Evolutionary conservation across 2,888 invertebrate species (phyloP), one percentile per base, ranked within the genome.

Genomic region (Cremastinae sp.): DNA sequence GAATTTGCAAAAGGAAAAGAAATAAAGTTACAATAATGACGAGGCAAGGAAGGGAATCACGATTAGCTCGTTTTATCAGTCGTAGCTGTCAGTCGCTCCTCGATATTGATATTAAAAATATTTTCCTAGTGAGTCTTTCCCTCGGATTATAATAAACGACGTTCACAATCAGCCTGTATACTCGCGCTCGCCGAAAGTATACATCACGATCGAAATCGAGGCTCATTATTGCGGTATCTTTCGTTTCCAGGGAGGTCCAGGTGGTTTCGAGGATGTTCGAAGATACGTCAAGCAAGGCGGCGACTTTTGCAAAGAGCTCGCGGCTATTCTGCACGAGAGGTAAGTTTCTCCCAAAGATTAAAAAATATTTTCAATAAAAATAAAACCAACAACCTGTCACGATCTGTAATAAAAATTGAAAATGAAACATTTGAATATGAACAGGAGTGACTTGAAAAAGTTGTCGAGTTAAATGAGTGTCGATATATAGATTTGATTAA

Each of bases 241-340:
- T 75, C 78, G 83, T 84, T 93, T 93, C 49, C 92, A 98, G 97
- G 97, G 92, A 70, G 88, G 95, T 77, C 96, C 96, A 90, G 96
- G 96, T 90, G 97, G 97, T 22, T 98, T 98, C 90, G 97, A 98
- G 86, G 98, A 98, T 89, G 92, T 98, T 58, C 93, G 97, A 72
- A 93, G 96, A 81, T 97, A 96, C 89, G 95, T 98, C 83, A 98
- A 98, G 89, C 97, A 97, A 90, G 97, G 98, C 45, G 96, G 96
- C 54, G 97, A 98, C 89, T 97, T 97, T 89, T 97, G 97, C 91
- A 97, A 98, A 87, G 98, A 98, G 87, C 91, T 98, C 62, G 94
- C 96, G 4, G 92, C 94, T 51, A 96, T 98, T 85, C 91, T 98
- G 81, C 97, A 97, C 90, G 98, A 98, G 91, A 95, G 98, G 97